Base-by-base conservation (phyloP, 2,797 vertebrate genomes). In the Manis javanica region DNA sequence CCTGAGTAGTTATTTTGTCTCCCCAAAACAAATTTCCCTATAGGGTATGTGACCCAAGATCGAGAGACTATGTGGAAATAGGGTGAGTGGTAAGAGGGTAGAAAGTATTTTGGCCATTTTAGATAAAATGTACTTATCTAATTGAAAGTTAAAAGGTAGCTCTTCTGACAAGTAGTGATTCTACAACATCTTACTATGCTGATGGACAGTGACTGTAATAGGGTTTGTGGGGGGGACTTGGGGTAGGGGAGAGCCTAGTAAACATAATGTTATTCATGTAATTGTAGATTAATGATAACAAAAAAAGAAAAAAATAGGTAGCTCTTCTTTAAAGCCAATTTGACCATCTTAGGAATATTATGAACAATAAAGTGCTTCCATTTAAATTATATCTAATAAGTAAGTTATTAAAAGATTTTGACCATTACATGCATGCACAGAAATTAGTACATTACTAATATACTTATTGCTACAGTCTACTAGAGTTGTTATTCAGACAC, bases 21-120 rank as follows among this genome's bases (percentile, higher is more conserved):
- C 4, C 69, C 29, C 34, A 68, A 59, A 23, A 75, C 5, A 46
- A 74, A 51, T 55, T 34, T 71, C 18, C n/a, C 16, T 12, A 0
- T 18, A 59, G 1, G 1, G 26, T 21, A n/a, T n/a, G 1, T 49
- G 9, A 77, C 15, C 11, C 4, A 39, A 57, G 19, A 46, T n/a
- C 31, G 29, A 42, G 26, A 12, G 8, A 0, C 0, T 11, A 23
- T 9, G 5, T 39, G 2, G 0, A 77, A 79, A 16, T 34, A 14
- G 59, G 29, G 14, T 18, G 11, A 1, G 0, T 57, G 15, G 10
- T 29, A 24, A 78, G 14, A 21, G 31, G 9, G 4, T 23, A 89
- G 34, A 3, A 78, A 96, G 19, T 6, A 8, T 64, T 46, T 46
- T 46, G 9, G 46, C 46, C 46, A 46, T 46, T 2, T 46, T 46